phyloP scores from a whole-genome alignment of 2,113 vertebrate genomes.

The Acrocephalus arundinaceus region DNA sequence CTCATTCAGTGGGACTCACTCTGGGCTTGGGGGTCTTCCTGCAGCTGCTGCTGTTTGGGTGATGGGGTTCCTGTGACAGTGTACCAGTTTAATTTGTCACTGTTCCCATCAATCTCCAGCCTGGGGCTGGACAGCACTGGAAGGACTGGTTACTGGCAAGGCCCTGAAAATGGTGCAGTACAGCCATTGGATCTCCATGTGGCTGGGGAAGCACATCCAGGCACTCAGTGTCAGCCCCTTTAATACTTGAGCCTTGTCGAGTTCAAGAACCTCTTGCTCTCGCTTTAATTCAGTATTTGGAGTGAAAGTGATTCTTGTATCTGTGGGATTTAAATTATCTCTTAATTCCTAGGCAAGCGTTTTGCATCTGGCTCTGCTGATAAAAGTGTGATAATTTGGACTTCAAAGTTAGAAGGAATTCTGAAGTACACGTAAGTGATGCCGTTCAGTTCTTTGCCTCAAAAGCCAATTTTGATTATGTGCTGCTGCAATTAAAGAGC shows the following conservation, averaged over 20 bases:
- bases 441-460: neutral
- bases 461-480: neutral
- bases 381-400: constrained; percentile 99
- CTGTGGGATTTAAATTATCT: constrained; percentile 22
- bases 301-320: neutral
- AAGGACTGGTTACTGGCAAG: neutral
- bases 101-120: neutral
- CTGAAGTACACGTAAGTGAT: constrained; percentile 95
- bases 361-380: constrained; percentile 97
- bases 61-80: neutral
- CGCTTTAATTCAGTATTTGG: constrained; percentile 5
- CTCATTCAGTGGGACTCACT: neutral
- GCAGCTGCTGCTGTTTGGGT: neutral
- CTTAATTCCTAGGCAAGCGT: constrained; percentile 85
- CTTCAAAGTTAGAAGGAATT: constrained; percentile 97
- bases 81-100: neutral
- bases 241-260: neutral
- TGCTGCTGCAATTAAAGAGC: neutral
- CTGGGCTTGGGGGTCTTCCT: neutral
- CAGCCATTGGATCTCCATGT: fast-evolving
- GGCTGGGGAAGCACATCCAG: neutral
- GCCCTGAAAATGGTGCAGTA: neutral
- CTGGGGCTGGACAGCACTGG: neutral
- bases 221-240: neutral
- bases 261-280: constrained; percentile 19